Conservation (phyloP, 1,140 invertebrate species). For the Tribolium castaneum region DNA sequence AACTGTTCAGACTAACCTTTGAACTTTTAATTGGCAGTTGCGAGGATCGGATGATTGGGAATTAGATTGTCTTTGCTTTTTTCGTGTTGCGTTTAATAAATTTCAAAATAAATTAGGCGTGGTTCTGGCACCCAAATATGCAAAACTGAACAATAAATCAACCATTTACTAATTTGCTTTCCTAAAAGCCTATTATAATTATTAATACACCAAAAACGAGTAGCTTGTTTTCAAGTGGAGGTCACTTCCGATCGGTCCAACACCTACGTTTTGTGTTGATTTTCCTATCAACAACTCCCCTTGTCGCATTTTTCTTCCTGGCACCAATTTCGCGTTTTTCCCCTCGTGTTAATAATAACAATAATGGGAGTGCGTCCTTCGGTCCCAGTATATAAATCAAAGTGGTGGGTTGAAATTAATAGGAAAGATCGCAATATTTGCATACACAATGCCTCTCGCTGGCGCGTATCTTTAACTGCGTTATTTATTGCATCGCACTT, state of each 20-base stretch:
- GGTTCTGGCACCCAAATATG: background rate
- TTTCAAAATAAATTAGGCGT: background rate
- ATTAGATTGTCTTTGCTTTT: background rate
- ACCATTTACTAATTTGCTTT: background rate
- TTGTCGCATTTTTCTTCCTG: background rate
- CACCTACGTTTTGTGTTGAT: background rate
- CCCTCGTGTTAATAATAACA: background rate
- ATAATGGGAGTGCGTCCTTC: conserved; percentile 30
- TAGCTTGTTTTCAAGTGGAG: background rate
- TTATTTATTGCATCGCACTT: conserved; percentile 35
- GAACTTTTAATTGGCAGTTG: background rate
- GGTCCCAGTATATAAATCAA: conserved; percentile 3
- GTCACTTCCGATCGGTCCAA: background rate
- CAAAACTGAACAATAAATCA: background rate
- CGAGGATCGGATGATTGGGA: background rate
- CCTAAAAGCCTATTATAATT: background rate
- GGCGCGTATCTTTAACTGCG: conserved; percentile 23
- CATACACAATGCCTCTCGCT: conserved; percentile 32
- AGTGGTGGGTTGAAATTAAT: conserved; percentile 37
- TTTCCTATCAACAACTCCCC: background rate
- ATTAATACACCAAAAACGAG: background rate
- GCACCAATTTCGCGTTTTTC: background rate
- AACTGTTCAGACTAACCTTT: background rate
- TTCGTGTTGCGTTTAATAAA: too few species aligned
- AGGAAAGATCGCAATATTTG: conserved; percentile 41